Conservation (phyloP, 37 sponge, comb jelly and placozoan genomes). For the Haliclona indistincta region DNA sequence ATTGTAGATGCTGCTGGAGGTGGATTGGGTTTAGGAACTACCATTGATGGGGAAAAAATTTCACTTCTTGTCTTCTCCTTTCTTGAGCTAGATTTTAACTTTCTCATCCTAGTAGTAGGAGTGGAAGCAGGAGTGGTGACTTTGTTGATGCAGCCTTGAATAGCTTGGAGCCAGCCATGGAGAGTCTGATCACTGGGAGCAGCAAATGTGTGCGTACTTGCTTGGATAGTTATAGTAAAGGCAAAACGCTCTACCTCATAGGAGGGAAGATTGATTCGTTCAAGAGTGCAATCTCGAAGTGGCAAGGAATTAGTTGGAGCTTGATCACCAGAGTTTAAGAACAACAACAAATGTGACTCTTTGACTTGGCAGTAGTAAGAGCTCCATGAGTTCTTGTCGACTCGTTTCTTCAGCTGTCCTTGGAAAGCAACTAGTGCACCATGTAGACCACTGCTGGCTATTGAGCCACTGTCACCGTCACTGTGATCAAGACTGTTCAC, state of each 20-base stretch:
- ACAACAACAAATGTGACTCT: conserved; percentile 26
- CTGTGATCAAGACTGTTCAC: too few species aligned
- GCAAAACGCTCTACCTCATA: background rate
- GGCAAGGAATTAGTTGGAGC: conserved; percentile 34
- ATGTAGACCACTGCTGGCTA: too few species aligned
- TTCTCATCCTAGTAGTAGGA: too few species aligned
- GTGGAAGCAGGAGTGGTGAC: too few species aligned
- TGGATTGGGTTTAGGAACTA: too few species aligned
- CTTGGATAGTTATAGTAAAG: conserved; percentile 19
- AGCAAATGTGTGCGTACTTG: conserved; percentile 47
- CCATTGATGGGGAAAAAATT: too few species aligned
- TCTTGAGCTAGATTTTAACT: background rate
- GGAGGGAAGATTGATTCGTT: conserved; percentile 17
- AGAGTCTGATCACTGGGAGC: conserved; percentile 35
- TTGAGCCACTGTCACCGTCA: too few species aligned
- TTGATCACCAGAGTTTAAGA: conserved; percentile 25
- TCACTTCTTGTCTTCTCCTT: background rate
- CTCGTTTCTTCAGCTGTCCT: conserved; percentile 51
- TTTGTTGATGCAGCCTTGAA: conserved; percentile 24
- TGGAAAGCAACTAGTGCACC: too few species aligned
- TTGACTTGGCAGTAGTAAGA: conserved; percentile 49
- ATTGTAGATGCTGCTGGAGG: background rate
- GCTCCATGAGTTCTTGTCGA: conserved; percentile 58
- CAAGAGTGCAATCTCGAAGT: conserved; percentile 36
- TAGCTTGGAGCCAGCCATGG: conserved; percentile 39